Conservation (phyloP, 2,888 invertebrate species). For the Andrena praecox region DNA sequence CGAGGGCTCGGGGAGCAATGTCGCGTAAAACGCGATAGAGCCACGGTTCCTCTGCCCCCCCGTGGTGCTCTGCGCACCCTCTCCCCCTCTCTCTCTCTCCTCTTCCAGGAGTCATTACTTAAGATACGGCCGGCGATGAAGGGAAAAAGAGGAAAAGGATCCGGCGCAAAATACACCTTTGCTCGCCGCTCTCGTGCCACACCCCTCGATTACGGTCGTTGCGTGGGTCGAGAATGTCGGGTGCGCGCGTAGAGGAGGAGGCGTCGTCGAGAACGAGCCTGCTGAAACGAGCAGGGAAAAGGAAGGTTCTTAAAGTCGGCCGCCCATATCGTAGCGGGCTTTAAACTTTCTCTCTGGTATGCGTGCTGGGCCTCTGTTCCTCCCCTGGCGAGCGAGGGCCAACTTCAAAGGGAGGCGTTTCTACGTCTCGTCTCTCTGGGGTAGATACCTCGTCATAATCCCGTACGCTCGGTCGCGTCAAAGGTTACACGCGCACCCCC, state of each 20-base stretch:
- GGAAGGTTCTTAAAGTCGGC: conserved; percentile 59
- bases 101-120: conserved; percentile 56
- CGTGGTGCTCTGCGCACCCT: background rate
- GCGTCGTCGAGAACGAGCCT: conserved; percentile 29
- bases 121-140: conserved; percentile 61
- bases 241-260: conserved; percentile 42
- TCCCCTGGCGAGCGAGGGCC: conserved; percentile 3
- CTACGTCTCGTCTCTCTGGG: conserved; percentile 44
- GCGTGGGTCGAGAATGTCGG: conserved; percentile 62
- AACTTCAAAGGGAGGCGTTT: conserved; percentile 65
- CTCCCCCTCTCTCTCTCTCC: background rate
- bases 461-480: conserved; percentile 42
- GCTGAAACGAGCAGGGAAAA: conserved; percentile 47
- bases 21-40: conserved; percentile 68
- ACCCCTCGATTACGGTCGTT: conserved; percentile 65
- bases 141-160: conserved; percentile 40
- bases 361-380: background rate
- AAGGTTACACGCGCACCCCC: conserved; percentile 44
- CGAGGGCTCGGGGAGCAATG: conserved; percentile 34
- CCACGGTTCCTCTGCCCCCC: background rate
- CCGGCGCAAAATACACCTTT: conserved; percentile 64
- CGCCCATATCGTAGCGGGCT: conserved; percentile 52
- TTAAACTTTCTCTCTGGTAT: conserved; percentile 61
- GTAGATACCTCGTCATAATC: conserved; percentile 58
- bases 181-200: conserved; percentile 51